A percentile compares a stretch with the other conserved stretches of the same genome.
Conservation (phyloP, 2,797 vertebrate species). For the Limosa lapponica region DNA sequence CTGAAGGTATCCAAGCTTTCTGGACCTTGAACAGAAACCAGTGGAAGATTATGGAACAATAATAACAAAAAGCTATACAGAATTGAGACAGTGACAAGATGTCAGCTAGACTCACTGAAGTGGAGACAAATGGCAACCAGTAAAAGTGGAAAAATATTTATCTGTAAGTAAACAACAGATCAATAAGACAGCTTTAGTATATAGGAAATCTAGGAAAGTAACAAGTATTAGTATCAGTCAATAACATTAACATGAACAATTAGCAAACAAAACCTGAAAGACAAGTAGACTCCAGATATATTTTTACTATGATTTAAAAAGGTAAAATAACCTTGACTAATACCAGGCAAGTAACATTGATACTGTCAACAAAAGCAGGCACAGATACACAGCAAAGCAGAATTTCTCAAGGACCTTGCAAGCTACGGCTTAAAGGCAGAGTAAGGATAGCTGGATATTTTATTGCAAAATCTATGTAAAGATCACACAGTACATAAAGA, state of each 20-base stretch:
- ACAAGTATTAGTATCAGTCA: neutral
- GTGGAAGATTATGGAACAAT: neutral
- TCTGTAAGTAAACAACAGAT: neutral
- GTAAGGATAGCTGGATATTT: neutral
- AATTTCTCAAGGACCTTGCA: neutral
- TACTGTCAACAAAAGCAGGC: neutral
- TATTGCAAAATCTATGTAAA: neutral
- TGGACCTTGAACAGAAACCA: neutral
- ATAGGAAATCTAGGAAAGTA: neutral
- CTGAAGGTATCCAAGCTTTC: neutral
- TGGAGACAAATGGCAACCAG: neutral
- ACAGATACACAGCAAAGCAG: neutral
- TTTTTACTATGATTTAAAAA: neutral
- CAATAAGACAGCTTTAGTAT: neutral
- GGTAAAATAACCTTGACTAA: neutral
- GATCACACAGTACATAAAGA: neutral
- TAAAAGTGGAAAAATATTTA: neutral
- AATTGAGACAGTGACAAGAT: neutral
- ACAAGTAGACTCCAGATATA: neutral
- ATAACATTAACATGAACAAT: neutral
- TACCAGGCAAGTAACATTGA: neutral
- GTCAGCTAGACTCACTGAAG: neutral
- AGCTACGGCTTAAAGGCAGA: neutral
- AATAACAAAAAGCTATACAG: neutral
- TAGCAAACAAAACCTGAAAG: neutral